Percentiles rank a stretch among this genome's conserved stretches.
These are phyloP conservation scores for Mamestra brassicae DNA, from an alignment of 2,888 invertebrate species.

Conservation along the genomic window DNA sequence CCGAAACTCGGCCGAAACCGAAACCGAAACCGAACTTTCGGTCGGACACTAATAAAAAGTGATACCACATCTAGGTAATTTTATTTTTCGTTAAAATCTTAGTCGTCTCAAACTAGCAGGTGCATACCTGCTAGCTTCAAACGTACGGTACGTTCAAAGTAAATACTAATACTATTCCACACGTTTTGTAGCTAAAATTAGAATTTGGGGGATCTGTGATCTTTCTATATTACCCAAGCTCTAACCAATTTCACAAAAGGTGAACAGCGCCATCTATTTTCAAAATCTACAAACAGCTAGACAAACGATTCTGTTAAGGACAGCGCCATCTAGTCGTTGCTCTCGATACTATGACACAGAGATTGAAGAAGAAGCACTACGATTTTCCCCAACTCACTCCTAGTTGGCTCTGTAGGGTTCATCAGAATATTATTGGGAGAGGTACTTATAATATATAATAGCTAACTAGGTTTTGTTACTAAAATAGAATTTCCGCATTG, in stretches of 20 bases:
- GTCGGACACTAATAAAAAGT: no score
- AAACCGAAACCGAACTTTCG: no score
- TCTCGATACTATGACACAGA: not conserved
- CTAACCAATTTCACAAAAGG: not conserved
- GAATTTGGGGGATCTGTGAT: no score
- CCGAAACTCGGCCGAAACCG: no score
- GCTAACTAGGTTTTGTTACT: not conserved
- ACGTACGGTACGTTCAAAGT: no score
- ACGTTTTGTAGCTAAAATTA: no score
- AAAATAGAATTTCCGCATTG: not conserved
- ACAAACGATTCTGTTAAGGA: fast-evolving
- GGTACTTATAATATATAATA: not conserved
- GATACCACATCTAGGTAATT: no score
- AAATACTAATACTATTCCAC: not conserved
- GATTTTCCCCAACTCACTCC: not conserved
- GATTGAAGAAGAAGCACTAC: not conserved
- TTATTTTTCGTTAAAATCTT: no score
- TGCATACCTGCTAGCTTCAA: no score
- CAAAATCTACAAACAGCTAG: not conserved
- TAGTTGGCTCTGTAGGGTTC: constrained; percentile 37
- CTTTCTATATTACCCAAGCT: not conserved
- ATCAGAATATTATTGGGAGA: not conserved
- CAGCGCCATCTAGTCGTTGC: constrained; percentile 44
- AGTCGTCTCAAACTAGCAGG: no score
- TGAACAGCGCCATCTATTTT: constrained; percentile 44